Percentiles rank a stretch among this genome's conserved stretches.
These are phyloP conservation scores for Eufriesea mexicana DNA, from an alignment of 1,140 invertebrate species.

Conservation along the genomic window DNA sequence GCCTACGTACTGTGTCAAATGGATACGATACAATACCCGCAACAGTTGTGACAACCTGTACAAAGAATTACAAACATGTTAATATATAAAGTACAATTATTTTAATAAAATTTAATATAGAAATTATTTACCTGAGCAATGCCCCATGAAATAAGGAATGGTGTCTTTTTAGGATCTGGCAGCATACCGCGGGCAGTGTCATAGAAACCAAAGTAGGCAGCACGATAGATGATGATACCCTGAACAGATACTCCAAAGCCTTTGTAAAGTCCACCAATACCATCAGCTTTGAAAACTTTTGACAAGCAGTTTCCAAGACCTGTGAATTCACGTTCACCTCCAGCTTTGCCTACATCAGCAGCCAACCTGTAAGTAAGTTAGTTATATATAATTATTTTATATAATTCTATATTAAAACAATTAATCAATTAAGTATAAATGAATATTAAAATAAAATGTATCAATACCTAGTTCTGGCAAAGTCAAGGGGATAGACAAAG, in stretches of 20 bases:
- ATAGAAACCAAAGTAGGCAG: constrained; percentile 96
- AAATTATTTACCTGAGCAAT: constrained; percentile 88
- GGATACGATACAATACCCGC: constrained; percentile 93
- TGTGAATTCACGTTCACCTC: constrained; percentile 89
- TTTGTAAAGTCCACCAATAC: constrained; percentile 91
- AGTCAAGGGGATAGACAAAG: constrained; percentile 98
- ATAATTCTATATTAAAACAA: background rate
- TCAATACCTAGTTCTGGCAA: constrained; percentile 93
- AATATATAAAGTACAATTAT: background rate
- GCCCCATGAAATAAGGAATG: constrained; percentile 88
- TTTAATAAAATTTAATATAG: background rate
- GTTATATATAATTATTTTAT: background rate
- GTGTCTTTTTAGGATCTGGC: constrained; percentile 91
- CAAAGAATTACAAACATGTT: constrained; percentile 29
- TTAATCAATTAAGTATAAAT: background rate
- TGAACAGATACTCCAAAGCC: constrained; percentile 96
- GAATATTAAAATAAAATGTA: background rate
- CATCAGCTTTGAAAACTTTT: constrained; percentile 93
- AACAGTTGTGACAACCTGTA: constrained; percentile 87
- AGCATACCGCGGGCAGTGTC: constrained; percentile 95
- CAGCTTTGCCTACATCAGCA: constrained; percentile 91
- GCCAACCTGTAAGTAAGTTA: constrained; percentile 85
- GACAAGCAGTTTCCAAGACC: constrained; percentile 92
- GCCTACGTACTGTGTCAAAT: constrained; percentile 93
- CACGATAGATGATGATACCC: constrained; percentile 93